phyloP scores from a whole-genome alignment of 2,113 vertebrate genomes.

The Amphiprion ocellaris region DNA sequence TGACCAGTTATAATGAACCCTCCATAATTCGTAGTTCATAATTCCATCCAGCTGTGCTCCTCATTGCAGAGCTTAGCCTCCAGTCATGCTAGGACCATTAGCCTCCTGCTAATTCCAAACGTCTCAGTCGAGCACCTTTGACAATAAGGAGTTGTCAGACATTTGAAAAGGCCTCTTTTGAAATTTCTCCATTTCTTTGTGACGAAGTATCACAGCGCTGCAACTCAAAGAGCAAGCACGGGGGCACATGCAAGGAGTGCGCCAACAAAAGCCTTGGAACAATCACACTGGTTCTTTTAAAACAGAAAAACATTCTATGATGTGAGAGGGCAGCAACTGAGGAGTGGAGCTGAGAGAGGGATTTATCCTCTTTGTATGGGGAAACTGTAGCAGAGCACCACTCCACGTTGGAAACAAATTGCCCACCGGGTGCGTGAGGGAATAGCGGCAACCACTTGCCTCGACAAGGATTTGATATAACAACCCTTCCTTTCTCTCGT shows the following conservation, averaged over 20 bases:
- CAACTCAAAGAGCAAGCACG: not conserved
- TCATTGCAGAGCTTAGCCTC: constrained; percentile 5
- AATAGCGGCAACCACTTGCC: constrained; percentile 30
- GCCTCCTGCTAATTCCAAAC: constrained; percentile 30
- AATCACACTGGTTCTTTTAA: not conserved
- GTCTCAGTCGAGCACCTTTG: constrained; percentile 20
- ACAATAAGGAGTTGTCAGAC: constrained; percentile 4
- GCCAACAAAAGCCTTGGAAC: not conserved
- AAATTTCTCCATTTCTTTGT: constrained; percentile 6
- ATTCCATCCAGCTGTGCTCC: constrained; percentile 19
- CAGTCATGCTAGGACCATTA: constrained; percentile 19
- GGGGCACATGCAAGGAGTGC: not conserved
- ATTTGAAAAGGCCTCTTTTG: not conserved
- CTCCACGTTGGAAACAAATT: constrained; percentile 24
- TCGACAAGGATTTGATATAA: constrained; percentile 38
- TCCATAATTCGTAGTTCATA: not conserved
- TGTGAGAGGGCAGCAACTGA: not conserved
- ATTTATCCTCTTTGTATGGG: constrained; percentile 11
- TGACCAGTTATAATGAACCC: not conserved
- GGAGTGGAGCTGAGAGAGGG: not conserved
- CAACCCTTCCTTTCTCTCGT: constrained; percentile 35
- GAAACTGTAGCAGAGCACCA: constrained; percentile 15
- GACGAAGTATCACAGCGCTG: constrained; percentile 17
- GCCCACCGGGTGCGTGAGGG: not conserved
- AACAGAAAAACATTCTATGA: not conserved